Base-by-base conservation (phyloP, 2,113 vertebrate genomes). In the Cygnus atratus region DNA sequence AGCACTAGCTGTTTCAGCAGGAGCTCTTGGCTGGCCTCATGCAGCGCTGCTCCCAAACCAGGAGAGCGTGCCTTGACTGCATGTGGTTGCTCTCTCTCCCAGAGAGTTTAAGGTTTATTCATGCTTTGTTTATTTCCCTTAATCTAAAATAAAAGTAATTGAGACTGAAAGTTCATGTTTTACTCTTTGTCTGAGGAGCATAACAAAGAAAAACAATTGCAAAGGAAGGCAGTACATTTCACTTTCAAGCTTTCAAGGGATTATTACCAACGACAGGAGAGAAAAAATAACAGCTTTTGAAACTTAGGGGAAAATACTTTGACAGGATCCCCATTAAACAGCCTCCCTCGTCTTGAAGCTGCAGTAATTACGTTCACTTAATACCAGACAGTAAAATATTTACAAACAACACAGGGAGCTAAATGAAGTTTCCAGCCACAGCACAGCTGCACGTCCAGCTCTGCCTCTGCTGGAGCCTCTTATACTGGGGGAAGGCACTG, bases 181-280 rank as follows among this genome's bases (percentile, higher is more conserved):
- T 73, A 74, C 75, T 95, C 86, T 91, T 91, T 95, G 79, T 70
- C 80, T 94, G 81, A 90, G 92, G 75, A 91, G 91, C 66, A 24
- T 28, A 90, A 91, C 74, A 84, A 90, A 93, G 87, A 65, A 75
- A 94, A 97, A 97, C 97, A 97, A 95, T 92, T 65, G 92, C 84
- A 77, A 68, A 79, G 50, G 92, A 61, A 92, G 68, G 84, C 87
- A 85, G 74, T 7, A 46, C 85, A 62, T 95, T 93, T 86, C 80
- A 87, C 77, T 90, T 80, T 14, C 92, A 61, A n/a, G 88, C 96
- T 96, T 96, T 86, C 92, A 94, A 84, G 75, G 75, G 90, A 94
- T 95, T 96, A 97, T 96, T 96, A 84, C 65, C 90, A 84, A 33
- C 8, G 41, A 88, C 78, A 87, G 88, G 41, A 91, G 63, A 84